Conservation (phyloP, 2,888 invertebrate genomes). For the Julus scandinavius region DNA sequence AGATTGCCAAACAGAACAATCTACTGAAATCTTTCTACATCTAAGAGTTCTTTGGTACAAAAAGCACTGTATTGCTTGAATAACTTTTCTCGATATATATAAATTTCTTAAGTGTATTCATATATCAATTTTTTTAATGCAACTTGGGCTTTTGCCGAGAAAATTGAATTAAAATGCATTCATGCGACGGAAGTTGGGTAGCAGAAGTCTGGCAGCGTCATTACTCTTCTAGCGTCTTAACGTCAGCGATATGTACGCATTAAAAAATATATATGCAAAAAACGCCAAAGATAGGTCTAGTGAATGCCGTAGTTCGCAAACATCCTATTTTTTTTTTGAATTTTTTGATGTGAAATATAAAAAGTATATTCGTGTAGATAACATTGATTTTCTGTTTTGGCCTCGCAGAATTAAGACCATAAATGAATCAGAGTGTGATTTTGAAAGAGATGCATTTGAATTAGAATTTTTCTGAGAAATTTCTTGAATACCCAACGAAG, state of each 20-base stretch:
- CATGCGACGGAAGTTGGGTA: background rate
- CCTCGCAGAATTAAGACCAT: background rate
- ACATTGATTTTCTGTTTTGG: conserved; percentile 8
- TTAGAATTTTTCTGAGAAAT: background rate
- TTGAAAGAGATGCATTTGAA: background rate
- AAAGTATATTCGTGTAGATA: background rate
- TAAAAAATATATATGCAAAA: background rate
- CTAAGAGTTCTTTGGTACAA: too few species aligned
- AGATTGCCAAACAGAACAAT: too few species aligned
- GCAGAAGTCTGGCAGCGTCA: background rate
- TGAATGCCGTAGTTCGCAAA: background rate
- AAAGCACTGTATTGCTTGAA: background rate
- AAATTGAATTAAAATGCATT: conserved; percentile 39
- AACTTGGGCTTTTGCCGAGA: background rate
- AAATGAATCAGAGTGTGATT: background rate
- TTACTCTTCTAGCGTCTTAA: conserved; percentile 1
- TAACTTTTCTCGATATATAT: background rate
- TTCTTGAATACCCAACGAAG: background rate
- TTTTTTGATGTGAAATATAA: background rate
- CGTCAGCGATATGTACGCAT: background rate
- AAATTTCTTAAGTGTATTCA: background rate
- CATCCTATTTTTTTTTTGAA: background rate
- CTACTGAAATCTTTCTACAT: too few species aligned
- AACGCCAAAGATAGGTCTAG: background rate
- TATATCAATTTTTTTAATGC: background rate